phyloP scores from a whole-genome alignment of 2,888 invertebrate genomes.

The Theodoxus fluviatilis region DNA sequence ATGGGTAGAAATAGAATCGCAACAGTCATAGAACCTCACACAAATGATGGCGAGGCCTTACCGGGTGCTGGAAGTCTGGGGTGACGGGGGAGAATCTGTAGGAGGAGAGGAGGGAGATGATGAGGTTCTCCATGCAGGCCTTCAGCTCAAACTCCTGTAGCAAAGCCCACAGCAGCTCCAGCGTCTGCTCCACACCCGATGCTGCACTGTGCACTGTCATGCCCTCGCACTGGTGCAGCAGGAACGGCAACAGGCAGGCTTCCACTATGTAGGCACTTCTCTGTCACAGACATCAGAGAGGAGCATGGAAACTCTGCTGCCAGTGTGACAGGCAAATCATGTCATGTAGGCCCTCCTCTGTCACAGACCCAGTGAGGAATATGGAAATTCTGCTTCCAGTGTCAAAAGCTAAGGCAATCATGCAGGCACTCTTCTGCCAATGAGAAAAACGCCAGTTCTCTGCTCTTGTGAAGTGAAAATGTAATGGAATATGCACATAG shows the following conservation, averaged over 20 bases:
- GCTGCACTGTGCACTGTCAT: slow-evolving; percentile 47
- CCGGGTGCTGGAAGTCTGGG: slow-evolving; percentile 67
- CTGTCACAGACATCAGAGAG: slow-evolving; percentile 36
- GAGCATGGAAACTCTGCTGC: too few relatives aligned
- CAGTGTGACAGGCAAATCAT: too few relatives aligned
- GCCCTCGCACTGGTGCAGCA: slow-evolving; percentile 56
- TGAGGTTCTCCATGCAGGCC: slow-evolving; percentile 72
- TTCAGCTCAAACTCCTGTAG: slow-evolving; percentile 74
- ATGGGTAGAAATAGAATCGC: not conserved
- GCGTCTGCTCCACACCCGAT: slow-evolving; percentile 46
- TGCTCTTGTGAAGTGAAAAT: too few relatives aligned
- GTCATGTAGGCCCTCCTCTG: too few relatives aligned
- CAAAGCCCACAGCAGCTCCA: slow-evolving; percentile 76
- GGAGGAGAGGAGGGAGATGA: slow-evolving; percentile 72
- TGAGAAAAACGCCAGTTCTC: too few relatives aligned
- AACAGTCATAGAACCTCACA: not conserved
- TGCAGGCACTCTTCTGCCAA: too few relatives aligned
- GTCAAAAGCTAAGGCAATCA: too few relatives aligned
- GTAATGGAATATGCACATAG: too few relatives aligned
- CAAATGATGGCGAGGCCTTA: slow-evolving; percentile 33
- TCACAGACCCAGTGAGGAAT: too few relatives aligned
- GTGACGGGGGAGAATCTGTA: slow-evolving; percentile 71
- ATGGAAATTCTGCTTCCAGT: too few relatives aligned
- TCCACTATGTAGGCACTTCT: slow-evolving; percentile 77
- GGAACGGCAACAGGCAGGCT: slow-evolving; percentile 72